phyloP scores from a whole-genome alignment of 2,888 invertebrate genomes.

The Zeuzera pyrina region DNA sequence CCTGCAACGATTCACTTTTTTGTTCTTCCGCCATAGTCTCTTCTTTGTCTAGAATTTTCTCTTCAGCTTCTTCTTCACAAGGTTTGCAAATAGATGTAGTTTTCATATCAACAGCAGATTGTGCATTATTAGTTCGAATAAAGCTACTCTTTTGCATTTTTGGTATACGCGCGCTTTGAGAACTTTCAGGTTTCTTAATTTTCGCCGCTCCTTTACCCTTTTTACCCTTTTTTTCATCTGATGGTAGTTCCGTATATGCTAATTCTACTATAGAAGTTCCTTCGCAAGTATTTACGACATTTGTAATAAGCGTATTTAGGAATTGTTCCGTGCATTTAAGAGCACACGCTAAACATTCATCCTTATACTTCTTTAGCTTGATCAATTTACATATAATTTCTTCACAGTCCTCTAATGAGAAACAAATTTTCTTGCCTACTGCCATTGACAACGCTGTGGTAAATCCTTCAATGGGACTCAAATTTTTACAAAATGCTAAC shows the following conservation, averaged over 20 bases:
- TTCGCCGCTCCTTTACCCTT: constrained; percentile 26
- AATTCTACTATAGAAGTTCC: constrained; percentile 47
- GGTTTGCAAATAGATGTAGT: constrained; percentile 46
- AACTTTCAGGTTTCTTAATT: constrained; percentile 28
- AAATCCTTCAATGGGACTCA: constrained; percentile 68
- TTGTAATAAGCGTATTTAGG: constrained; percentile 35
- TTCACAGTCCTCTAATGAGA: constrained; percentile 55
- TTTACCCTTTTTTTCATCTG: constrained; percentile 35
- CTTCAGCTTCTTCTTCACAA: constrained; percentile 39
- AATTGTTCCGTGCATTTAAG: constrained; percentile 40
- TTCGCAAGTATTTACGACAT: constrained; percentile 44
- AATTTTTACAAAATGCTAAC: constrained; percentile 75
- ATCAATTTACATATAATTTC: constrained; percentile 53
- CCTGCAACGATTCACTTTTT: constrained; percentile 26
- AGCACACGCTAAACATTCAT: constrained; percentile 48
- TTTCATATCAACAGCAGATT: constrained; percentile 41
- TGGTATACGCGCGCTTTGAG: constrained; percentile 38
- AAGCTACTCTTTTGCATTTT: constrained; percentile 26
- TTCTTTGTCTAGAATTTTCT: constrained; percentile 29
- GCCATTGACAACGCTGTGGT: constrained; percentile 71
- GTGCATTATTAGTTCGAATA: constrained; percentile 25
- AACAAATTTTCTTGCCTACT: constrained; percentile 69
- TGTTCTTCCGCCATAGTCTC: constrained; percentile 32
- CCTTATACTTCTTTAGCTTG: constrained; percentile 44
- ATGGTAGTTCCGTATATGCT: constrained; percentile 29